Base-by-base conservation (phyloP, 35 echinoderm and acorn worm genomes). In the Apostichopus japonicus region DNA sequence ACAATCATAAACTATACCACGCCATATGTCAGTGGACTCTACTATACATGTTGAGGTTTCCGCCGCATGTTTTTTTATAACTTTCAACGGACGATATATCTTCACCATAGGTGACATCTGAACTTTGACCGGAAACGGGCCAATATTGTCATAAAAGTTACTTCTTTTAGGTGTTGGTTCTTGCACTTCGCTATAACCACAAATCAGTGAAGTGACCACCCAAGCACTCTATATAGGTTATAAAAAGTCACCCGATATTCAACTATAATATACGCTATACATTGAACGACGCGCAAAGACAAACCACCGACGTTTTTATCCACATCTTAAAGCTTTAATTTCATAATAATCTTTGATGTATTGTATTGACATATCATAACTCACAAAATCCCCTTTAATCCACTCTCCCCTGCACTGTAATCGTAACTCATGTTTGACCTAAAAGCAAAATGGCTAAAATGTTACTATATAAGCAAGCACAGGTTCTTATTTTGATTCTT, bases 311-410 rank as follows among this genome's bases (percentile, higher is more conserved):
- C 21, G 13, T 75, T 75, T 67, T 67, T 75, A 75, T 75, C 6
- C 21, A 23, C 71, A 75, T 75, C 71, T 75, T 84, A 55, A 84
- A 84, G 56, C 81, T 84, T 84, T 84, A 84, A 84, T 84, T 84
- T 84, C 54, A 84, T 57, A 84, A 84, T 84, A 84, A 84, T 84
- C 81, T 84, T 84, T 84, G 56, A 84, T 84, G 81, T 84, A 24
- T 84, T 84, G 81, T 84, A 84, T 84, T 57, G 81, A 84, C 81
- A 58, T 84, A 58, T 58, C 81, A 84, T 84, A 84, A 84, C 81
- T 84, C 81, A 84, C 81, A 16, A 24, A 44, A 84, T 58, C 57
- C 56, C 81, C 81, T 84, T 59, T 84, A 84, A 84, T 84, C 53
- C 56, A 84, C 56, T 84, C 54, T 21, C 54, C 54, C 9, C 21